phyloP scores from a whole-genome alignment of 2,113 vertebrate genomes.

The Xiphias gladius region DNA sequence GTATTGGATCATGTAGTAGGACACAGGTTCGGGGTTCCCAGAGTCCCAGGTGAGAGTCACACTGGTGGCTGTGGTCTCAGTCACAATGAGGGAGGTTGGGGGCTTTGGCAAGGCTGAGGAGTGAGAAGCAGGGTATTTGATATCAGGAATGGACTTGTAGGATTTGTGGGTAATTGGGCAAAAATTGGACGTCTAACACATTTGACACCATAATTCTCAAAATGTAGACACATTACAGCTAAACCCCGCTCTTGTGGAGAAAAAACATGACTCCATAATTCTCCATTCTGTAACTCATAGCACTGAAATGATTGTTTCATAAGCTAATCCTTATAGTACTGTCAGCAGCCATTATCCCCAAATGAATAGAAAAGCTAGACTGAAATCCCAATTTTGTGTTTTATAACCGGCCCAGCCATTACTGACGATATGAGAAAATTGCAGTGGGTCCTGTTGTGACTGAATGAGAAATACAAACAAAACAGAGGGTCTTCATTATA shows the following conservation, averaged over 20 bases:
- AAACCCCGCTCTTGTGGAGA: conserved; percentile 13
- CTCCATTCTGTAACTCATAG: conserved; percentile 29
- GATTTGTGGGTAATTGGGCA: conserved; percentile 19
- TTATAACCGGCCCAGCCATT: conserved; percentile 45
- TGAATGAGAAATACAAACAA: conserved; percentile 54
- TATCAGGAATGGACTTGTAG: not conserved
- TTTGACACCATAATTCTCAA: conserved; percentile 13
- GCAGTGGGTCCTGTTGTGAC: conserved; percentile 47
- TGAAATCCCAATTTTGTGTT: conserved; percentile 47
- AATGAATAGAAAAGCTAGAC: conserved; percentile 46
- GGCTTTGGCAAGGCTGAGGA: conserved; percentile 93
- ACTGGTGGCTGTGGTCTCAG: conserved; percentile 96
- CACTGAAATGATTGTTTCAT: conserved; percentile 47
- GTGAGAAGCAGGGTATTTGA: conserved; percentile 31
- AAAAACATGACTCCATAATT: conserved; percentile 34
- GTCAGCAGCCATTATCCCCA: conserved; percentile 45
- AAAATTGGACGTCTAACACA: conserved; percentile 35
- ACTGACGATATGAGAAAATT: conserved; percentile 61
- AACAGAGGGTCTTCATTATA: conserved; percentile 60
- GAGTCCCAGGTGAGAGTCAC: conserved; percentile 97
- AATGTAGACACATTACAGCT: conserved; percentile 8
- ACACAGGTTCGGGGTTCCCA: conserved; percentile 93
- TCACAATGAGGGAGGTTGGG: conserved; percentile 91
- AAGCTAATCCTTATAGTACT: conserved; percentile 41
- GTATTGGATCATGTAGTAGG: conserved; percentile 96